These are phyloP conservation scores for Lonchura striata DNA, from an alignment of 2,113 vertebrate species.

Conservation along the genomic window DNA sequence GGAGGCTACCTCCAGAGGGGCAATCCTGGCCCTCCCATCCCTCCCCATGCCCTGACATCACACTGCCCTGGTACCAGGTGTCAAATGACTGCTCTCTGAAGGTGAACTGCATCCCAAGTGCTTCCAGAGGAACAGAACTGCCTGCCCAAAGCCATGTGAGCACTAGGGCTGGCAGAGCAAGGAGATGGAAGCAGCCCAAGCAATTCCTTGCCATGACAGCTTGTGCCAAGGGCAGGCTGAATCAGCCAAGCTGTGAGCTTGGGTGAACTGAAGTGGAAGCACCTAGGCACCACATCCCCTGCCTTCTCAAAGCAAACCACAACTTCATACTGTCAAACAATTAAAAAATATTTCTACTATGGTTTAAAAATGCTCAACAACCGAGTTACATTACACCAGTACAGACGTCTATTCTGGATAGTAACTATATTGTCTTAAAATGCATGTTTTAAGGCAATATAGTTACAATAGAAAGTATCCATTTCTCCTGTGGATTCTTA, in stretches of 20 bases:
- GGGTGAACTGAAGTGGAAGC: background rate
- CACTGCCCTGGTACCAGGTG: background rate
- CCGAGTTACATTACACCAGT: background rate
- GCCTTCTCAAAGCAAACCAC: background rate
- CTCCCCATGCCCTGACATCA: rapidly evolving
- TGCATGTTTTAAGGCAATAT: background rate
- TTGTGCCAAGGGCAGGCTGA: background rate
- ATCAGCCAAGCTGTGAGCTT: background rate
- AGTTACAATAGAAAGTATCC: background rate
- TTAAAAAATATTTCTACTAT: background rate
- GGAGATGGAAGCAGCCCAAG: background rate
- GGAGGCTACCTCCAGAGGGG: background rate
- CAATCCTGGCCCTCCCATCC: background rate
- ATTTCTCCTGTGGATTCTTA: background rate
- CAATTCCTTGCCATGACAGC: too few relatives aligned
- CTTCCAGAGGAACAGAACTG: background rate
- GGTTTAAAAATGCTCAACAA: background rate
- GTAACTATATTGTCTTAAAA: background rate
- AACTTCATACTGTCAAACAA: background rate
- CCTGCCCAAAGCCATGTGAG: rapidly evolving
- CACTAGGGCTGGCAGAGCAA: rapidly evolving
- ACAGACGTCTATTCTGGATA: background rate
- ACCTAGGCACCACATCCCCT: background rate
- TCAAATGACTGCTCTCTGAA: background rate
- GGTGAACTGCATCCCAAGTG: background rate